A percentile compares a stretch with the other conserved stretches of the same genome.
Conservation (phyloP, 37 sponge, comb jelly and placozoan species). For the Agelas oroides region DNA sequence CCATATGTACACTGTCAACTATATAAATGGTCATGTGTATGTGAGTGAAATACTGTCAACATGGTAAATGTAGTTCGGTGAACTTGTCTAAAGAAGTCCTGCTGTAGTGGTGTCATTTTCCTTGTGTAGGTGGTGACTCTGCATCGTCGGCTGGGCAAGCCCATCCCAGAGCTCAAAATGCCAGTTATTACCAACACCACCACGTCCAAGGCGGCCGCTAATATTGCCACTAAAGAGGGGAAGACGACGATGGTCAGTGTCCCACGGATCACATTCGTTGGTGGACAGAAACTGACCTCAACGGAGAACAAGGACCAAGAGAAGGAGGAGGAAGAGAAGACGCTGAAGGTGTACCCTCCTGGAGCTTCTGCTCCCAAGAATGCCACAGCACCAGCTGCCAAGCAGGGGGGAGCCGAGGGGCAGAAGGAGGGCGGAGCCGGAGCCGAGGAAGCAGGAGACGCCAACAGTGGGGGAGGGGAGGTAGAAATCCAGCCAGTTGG, state of each 20-base stretch:
- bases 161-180: slow-evolving; percentile 75
- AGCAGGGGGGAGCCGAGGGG: neutral
- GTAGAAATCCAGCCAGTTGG: slow-evolving; percentile 64
- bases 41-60: too few relatives aligned
- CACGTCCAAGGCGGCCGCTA: neutral
- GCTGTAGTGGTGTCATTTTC: too few relatives aligned
- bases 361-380: slow-evolving; percentile 16
- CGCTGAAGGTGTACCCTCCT: slow-evolving; percentile 58
- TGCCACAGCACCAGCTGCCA: neutral
- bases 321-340: neutral
- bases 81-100: too few relatives aligned
- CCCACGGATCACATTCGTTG: slow-evolving; percentile 65
- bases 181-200: neutral
- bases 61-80: too few relatives aligned
- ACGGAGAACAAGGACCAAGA: slow-evolving; percentile 35
- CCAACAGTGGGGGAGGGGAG: neutral
- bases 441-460: neutral
- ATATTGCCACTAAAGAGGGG: neutral
- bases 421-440: neutral
- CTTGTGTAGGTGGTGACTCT: slow-evolving; percentile 53
- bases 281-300: slow-evolving; percentile 70
- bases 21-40: too few relatives aligned
- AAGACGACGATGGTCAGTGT: slow-evolving; percentile 15
- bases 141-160: slow-evolving; percentile 83
- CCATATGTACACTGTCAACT: too few relatives aligned